Conservation (phyloP, 2,113 vertebrate species). For the Nothocercus nigrocapillus region DNA sequence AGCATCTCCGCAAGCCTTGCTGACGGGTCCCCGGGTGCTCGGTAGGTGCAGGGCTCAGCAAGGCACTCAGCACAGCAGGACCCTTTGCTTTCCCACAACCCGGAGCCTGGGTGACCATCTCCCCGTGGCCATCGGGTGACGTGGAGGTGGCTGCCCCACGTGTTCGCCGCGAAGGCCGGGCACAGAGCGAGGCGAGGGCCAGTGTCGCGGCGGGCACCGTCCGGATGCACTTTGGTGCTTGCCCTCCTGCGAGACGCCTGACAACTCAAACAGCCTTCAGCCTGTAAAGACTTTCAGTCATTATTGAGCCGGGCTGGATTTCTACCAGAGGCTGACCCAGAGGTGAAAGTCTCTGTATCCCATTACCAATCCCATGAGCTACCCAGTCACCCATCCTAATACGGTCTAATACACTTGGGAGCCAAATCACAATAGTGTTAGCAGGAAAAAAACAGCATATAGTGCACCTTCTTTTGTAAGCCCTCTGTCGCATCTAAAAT, state of each 20-base stretch:
- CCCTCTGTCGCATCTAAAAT: constrained; percentile 50
- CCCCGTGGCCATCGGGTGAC: not conserved
- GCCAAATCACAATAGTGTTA: not conserved
- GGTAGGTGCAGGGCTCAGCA: not conserved
- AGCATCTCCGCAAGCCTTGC: not conserved
- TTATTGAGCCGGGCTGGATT: not conserved
- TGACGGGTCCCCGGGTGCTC: not conserved
- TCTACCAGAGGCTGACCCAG: not conserved
- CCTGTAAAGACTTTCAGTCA: not conserved
- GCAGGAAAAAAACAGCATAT: constrained; percentile 13
- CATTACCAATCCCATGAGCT: not conserved
- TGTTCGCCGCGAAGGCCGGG: not conserved
- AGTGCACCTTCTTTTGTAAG: constrained; percentile 48
- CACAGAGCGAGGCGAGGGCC: not conserved
- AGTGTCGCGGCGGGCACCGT: not conserved
- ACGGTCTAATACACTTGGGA: not conserved
- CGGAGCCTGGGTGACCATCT: not conserved
- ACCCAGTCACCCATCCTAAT: not conserved
- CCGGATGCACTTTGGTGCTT: not conserved
- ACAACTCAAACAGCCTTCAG: not conserved
- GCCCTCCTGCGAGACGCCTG: not conserved
- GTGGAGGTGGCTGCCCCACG: not conserved
- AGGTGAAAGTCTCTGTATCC: not conserved
- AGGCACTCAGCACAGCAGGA: not conserved
- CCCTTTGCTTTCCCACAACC: not conserved